Conservation (phyloP, 2,888 invertebrate genomes). For the Dolomedes plantarius region DNA sequence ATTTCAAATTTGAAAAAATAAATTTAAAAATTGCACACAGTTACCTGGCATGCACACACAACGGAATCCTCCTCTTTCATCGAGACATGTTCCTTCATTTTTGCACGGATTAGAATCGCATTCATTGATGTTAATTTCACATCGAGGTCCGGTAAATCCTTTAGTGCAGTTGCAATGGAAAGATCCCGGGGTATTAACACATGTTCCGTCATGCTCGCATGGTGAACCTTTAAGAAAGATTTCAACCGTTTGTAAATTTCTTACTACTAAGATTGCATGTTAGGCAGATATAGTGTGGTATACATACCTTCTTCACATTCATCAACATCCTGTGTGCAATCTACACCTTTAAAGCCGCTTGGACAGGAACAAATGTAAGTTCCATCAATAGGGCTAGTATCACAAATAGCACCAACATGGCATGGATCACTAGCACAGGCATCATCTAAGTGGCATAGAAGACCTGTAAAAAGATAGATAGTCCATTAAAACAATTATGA, state of each 20-base stretch:
- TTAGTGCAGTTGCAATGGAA: conserved; percentile 96
- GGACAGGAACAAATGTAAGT: conserved; percentile 96
- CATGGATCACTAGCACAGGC: conserved; percentile 97
- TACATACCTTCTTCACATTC: conserved; percentile 82
- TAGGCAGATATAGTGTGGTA: no score
- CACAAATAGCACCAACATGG: conserved; percentile 93
- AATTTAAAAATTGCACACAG: no score
- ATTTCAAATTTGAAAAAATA: no score
- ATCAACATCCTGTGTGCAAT: conserved; percentile 94
- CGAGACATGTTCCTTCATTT: conserved; percentile 95
- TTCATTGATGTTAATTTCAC: conserved; percentile 97
- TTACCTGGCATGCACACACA: conserved; percentile 98
- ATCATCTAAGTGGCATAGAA: conserved; percentile 96
- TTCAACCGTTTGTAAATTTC: no score
- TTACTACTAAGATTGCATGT: no score
- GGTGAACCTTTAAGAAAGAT: conserved; percentile 83
- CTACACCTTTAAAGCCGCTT: conserved; percentile 91
- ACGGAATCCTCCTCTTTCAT: conserved; percentile 94
- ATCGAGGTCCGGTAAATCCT: conserved; percentile 92
- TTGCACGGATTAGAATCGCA: conserved; percentile 96
- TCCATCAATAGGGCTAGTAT: conserved; percentile 95
- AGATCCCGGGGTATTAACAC: conserved; percentile 96
- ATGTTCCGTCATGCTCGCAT: conserved; percentile 97
- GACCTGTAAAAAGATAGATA: conserved; percentile 82
- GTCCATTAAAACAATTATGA: no score